Evolutionary conservation across 2,888 invertebrate species (phyloP), one percentile per base, ranked within the genome.

Genomic region (Lumbricus terrestris): DNA sequence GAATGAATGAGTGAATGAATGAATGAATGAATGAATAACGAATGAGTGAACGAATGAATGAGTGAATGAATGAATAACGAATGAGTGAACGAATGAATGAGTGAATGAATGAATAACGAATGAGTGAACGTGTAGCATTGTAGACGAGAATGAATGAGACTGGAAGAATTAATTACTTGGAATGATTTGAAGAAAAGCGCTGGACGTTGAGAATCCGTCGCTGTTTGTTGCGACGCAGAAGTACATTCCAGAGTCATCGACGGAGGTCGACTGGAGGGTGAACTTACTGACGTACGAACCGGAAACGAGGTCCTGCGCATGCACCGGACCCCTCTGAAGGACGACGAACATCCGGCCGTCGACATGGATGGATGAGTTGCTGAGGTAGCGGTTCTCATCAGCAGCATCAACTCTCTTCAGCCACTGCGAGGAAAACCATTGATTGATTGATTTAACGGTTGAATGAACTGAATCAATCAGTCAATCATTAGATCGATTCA

Each of bases 281-380:
- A 85, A 35, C 34, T 85, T 85, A 37, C 35, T 85, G 85, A 85
- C 85, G 85, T 23, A 85, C 18, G 85, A 34, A 85, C 85, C 85
- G 35, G 85, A 85, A 23, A 23, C 85, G 35, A 85, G 85, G 85
- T 85, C 35, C 18, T 85, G 35, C 20, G 85, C 85, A 23, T 85
- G 85, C 20, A 85, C 85, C 34, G 85, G 85, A 85, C 85, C 85
- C 23, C 37, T 85, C 85, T 85, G 85, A 37, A 85, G 85, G 85
- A 85, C 85, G 20, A 35, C 6, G 85, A 85, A 85, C 35, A 85
- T 6, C 37, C 23, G 20, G 37, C 37, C 85, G 35, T 85, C 85
- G 18, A 85, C 34, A 35, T 35, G 11, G 29, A 85, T 85, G 85
- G 35, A 35, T 16, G 85, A 37, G n/a, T 85, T 34, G 85, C 23